A percentile compares a stretch with the other conserved stretches of the same genome.
These are phyloP conservation scores for Exephanes ischioxanthus DNA, from an alignment of 2,888 invertebrate genomes.

Conservation along the genomic window DNA sequence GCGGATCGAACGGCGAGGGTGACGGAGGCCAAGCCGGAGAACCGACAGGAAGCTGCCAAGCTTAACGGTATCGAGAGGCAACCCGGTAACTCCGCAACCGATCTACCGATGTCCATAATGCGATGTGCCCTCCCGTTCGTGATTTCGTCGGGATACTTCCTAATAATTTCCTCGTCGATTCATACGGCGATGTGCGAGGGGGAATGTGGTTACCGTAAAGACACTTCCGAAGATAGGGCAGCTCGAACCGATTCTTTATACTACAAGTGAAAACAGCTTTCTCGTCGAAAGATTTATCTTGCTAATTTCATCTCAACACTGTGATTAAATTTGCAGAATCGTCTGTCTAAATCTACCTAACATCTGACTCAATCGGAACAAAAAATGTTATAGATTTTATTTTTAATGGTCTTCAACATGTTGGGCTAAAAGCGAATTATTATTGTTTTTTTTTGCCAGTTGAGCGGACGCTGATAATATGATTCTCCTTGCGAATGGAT, in stretches of 20 bases:
- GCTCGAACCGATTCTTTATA: background rate
- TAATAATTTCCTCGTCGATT: conserved; percentile 32
- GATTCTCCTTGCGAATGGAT: too few relatives aligned
- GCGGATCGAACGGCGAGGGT: conserved; percentile 71
- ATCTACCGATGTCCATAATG: conserved; percentile 47
- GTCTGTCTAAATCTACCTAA: too few relatives aligned
- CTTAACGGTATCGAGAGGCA: conserved; percentile 79
- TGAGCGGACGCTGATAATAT: too few relatives aligned
- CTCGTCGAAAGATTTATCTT: background rate
- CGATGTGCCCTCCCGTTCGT: conserved; percentile 66
- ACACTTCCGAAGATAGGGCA: background rate
- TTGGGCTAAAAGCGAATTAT: too few relatives aligned
- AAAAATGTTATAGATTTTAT: too few relatives aligned
- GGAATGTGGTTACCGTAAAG: background rate
- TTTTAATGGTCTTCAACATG: too few relatives aligned
- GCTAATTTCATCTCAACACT: background rate
- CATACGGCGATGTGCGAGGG: background rate
- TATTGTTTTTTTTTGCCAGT: too few relatives aligned
- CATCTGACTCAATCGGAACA: too few relatives aligned
- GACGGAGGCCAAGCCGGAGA: conserved; percentile 72
- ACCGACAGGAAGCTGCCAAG: conserved; percentile 81
- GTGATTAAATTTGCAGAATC: background rate
- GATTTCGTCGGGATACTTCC: conserved; percentile 72
- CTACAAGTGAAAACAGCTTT: background rate
- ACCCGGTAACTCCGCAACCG: conserved; percentile 40